Base-by-base conservation (phyloP, 2,888 invertebrate species). In the Strigamia maritima region DNA sequence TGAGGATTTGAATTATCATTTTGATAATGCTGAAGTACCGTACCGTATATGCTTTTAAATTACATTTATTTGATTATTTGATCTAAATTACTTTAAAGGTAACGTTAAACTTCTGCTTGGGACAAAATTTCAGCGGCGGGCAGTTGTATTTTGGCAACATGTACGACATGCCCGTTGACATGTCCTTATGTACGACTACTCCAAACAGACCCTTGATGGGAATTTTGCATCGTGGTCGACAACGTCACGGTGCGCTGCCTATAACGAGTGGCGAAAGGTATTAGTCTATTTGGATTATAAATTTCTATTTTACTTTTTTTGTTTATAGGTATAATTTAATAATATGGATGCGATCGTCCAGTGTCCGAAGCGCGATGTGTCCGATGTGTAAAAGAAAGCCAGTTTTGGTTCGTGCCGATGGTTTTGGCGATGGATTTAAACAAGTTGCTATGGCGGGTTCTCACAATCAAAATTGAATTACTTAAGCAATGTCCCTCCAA, bases 21-120 rank as follows among this genome's bases (percentile, higher is more conserved):
- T 83, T 83, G 87, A 88, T 83, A 87, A 88, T 81, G 85, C 87
- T 26, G 87, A 87, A 82, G 84, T 84, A 81, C n/a, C n/a, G n/a
- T n/a, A n/a, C n/a, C n/a, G n/a, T 79, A 75, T 28, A 76, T 76
- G 4, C 22, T 38, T 35, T 19, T 80, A 24, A 60, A 6, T 6
- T 19, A 0, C 2, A 16, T 35, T 35, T 24, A 75, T 8, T 3
- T 6, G 19, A 26, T 16, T 35, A 14, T 19, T n/a, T 75, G 3
- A 26, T 75, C 26, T 2, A 0, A 19, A 16, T 26, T 28, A 12
- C 19, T 74, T 31, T 76, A 19, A 31, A 83, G 82, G 83, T 87
- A 6, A 87, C 87, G 2, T 79, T 87, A 12, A 87, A 87, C 82
- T 83, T 87, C n/a, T 84, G 85, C 28, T 82, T 87, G 12, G 84